Base-by-base conservation (phyloP, 2,797 vertebrate genomes). In the Sebastes minor region DNA sequence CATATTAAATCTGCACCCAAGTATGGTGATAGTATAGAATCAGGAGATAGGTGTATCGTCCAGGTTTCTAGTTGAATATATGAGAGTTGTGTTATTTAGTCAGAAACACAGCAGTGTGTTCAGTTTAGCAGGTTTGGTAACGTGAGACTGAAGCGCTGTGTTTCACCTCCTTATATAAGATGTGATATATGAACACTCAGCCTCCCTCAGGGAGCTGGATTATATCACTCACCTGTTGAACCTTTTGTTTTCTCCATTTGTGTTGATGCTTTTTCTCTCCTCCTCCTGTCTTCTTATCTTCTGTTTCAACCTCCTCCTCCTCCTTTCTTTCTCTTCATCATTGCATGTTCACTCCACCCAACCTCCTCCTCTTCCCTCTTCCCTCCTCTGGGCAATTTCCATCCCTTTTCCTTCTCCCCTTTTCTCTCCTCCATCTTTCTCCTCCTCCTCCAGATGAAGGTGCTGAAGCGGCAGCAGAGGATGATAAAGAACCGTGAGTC, bases 401-500 rank as follows among this genome's bases (percentile, higher is more conserved):
- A 2, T 14, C 12, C 9, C 46, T 12, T 8, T 42, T 14, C 38
- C 38, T 42, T 42, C 38, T 42, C 38, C 38, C 38, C 38, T 42
- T 42, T 42, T 42, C 38, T 42, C 13, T 42, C 13, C 38, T 42
- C 38, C 38, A 42, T 42, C 6, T 20, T 9, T 25, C 64, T 49
- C 46, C 22, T 23, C 30, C 3, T 10, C 23, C 35, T 32, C 32
- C 78, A 98, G 97, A 94, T 97, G 81, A 98, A 98, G 92, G 95
- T 97, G 28, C 86, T 98, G 89, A 98, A 98, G 93, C 92, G 97
- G 49, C 97, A 98, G 93, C 97, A 98, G 94, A 93, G 97, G 32
- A 98, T 98, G 97, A 98, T 98, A 42, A 98, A 98, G 95, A 98
- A 98, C 95, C 88, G 97, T 0, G 97, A 98, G 93, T 98, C 97